Conservation (phyloP, 37 sponge, comb jelly and placozoan species). For the Haliclona indistincta region DNA sequence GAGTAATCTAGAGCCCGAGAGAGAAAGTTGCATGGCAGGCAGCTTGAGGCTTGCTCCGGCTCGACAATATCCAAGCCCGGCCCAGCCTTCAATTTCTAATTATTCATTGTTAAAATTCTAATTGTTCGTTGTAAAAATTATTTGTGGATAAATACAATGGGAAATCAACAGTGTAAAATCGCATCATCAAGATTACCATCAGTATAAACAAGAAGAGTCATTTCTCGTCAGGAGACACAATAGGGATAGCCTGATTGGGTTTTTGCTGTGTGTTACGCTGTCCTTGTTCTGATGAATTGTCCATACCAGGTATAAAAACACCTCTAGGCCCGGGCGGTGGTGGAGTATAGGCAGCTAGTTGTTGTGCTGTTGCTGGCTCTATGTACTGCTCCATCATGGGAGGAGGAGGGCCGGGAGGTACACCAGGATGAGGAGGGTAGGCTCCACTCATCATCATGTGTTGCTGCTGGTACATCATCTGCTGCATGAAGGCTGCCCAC, state of each 20-base stretch:
- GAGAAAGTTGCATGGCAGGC: too few species aligned
- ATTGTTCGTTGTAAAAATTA: too few species aligned
- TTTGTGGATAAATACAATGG: too few species aligned
- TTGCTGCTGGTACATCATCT: background rate
- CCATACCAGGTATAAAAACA: background rate
- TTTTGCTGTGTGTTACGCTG: background rate
- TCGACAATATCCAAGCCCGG: too few species aligned
- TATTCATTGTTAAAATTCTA: too few species aligned
- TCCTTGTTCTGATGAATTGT: background rate
- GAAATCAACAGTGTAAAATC: too few species aligned
- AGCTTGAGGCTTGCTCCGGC: too few species aligned
- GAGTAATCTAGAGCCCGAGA: too few species aligned
- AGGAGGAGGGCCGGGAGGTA: background rate
- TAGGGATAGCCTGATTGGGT: slow-evolving; percentile 65
- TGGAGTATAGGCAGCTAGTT: background rate
- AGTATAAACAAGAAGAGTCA: too few species aligned
- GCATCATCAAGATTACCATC: too few species aligned
- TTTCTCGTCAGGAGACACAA: slow-evolving; percentile 40
- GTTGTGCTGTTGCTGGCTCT: background rate
- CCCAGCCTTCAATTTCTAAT: too few species aligned
- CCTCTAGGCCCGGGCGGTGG: background rate
- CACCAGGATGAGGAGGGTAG: background rate
- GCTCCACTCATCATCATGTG: background rate
- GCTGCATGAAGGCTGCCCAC: background rate
- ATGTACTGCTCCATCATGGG: slow-evolving; percentile 15